Percentiles rank a stretch among this genome's conserved stretches.
phyloP scores from a whole-genome alignment of 92 coral and sea anemone genomes.

The Phymanthus crucifer region DNA sequence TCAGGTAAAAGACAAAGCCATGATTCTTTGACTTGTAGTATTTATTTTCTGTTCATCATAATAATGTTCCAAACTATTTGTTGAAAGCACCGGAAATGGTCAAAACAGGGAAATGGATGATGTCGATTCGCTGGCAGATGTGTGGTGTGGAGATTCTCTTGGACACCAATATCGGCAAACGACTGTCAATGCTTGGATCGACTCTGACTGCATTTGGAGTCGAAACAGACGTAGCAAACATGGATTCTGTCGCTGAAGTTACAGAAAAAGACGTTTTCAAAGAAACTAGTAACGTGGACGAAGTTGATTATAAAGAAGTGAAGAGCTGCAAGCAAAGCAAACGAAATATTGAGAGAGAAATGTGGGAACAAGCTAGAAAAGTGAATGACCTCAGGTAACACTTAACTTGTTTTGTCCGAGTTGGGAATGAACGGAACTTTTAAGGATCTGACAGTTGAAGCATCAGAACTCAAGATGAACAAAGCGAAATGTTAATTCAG shows the following conservation, averaged over 20 bases:
- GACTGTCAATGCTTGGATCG: constrained; percentile 83
- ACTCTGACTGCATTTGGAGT: constrained; percentile 94
- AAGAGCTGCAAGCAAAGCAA: constrained; percentile 32
- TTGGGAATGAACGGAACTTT: too few relatives aligned
- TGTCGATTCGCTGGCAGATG: constrained; percentile 98
- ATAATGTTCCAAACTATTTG: background rate
- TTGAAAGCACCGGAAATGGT: constrained; percentile 53
- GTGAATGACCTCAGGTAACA: constrained; percentile 92
- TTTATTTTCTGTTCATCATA: background rate
- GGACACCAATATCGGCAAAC: constrained; percentile 93
- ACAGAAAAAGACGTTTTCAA: constrained; percentile 62
- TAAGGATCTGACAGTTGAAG: too few relatives aligned
- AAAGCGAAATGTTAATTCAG: too few relatives aligned
- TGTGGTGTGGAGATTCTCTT: constrained; percentile 91
- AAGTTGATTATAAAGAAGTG: constrained; percentile 39
- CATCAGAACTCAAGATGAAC: too few relatives aligned
- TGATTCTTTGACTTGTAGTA: background rate
- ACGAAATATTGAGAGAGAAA: constrained; percentile 81
- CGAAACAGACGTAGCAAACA: constrained; percentile 91
- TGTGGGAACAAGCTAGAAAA: constrained; percentile 97
- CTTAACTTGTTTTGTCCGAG: background rate
- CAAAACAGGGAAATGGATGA: constrained; percentile 95
- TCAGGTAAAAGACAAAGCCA: constrained; percentile 58
- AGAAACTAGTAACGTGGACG: constrained; percentile 44
- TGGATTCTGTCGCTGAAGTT: constrained; percentile 94